phyloP scores from a whole-genome alignment of 1,140 invertebrate species.

The Asobara japonica region DNA sequence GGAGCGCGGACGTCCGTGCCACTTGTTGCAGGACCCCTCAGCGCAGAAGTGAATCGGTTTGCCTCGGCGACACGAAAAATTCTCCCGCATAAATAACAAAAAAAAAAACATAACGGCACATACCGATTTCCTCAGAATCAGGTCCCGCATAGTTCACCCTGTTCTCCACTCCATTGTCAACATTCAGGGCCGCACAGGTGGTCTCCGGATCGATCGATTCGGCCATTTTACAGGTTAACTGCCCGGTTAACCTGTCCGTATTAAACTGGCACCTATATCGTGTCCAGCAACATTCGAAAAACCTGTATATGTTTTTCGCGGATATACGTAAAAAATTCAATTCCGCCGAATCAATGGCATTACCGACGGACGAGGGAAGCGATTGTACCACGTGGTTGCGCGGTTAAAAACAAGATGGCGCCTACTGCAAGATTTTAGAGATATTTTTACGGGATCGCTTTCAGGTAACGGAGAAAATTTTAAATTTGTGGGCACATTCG shows the following conservation, averaged over 20 bases:
- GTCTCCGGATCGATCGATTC: constrained; percentile 46
- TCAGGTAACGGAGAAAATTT: too few species aligned
- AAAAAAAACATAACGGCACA: background rate
- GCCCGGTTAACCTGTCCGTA: constrained; percentile 41
- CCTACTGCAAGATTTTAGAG: background rate
- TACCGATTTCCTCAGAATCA: constrained; percentile 35
- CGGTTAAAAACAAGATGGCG: constrained; percentile 1
- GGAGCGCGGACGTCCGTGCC: constrained; percentile 45
- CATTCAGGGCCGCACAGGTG: constrained; percentile 30
- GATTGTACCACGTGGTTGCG: too few species aligned
- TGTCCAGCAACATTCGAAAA: constrained; percentile 9
- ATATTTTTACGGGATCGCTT: too few species aligned
- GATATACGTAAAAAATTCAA: constrained; percentile 5
- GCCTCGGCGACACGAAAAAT: constrained; percentile 26
- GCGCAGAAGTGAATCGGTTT: constrained; percentile 37
- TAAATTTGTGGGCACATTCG: too few species aligned
- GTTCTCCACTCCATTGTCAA: constrained; percentile 29
- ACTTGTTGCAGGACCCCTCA: constrained; percentile 48
- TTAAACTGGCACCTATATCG: constrained; percentile 15
- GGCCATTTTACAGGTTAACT: constrained; percentile 59
- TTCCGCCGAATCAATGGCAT: background rate
- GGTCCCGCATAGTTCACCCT: constrained; percentile 18
- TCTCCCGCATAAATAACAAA: background rate
- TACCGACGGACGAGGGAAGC: background rate
- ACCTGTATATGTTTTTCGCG: constrained; percentile 16